Percentiles rank a stretch among this genome's conserved stretches.
Conservation (phyloP, 2,113 vertebrate species). For the Seriola aureovittata region DNA sequence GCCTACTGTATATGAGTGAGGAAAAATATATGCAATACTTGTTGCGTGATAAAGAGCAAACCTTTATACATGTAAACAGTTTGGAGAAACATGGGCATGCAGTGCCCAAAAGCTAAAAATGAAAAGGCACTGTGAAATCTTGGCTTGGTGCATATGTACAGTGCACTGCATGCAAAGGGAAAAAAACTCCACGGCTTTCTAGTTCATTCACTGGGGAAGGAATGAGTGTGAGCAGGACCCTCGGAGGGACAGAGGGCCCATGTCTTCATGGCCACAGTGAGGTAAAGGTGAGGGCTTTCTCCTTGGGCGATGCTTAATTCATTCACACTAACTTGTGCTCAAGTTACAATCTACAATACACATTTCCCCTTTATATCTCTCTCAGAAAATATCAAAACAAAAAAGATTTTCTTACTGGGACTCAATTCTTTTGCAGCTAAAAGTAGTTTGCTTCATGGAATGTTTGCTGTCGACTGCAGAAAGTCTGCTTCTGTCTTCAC, state of each 20-base stretch:
- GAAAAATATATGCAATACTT: conserved; percentile 1
- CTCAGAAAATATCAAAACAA: conserved; percentile 1
- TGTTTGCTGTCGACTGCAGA: conserved; percentile 50
- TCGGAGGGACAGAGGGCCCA: conserved; percentile 9
- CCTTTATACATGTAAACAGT: conserved; percentile 10
- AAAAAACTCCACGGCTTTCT: neutral
- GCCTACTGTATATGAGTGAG: neutral
- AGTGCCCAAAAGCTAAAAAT: conserved; percentile 37
- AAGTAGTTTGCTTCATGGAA: conserved; percentile 59
- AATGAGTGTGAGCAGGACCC: conserved; percentile 21
- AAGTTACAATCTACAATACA: neutral
- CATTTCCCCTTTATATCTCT: conserved; percentile 6
- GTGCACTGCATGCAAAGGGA: conserved; percentile 67
- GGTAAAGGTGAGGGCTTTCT: conserved; percentile 19
- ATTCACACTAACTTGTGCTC: conserved; percentile 35
- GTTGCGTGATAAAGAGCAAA: conserved; percentile 14
- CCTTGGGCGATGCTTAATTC: neutral
- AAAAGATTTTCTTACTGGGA: neutral
- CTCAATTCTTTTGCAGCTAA: neutral
- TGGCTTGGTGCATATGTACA: conserved; percentile 58
- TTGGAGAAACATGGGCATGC: conserved; percentile 13
- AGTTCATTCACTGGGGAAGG: conserved; percentile 4
- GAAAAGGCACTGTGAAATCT: conserved; percentile 77
- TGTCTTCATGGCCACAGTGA: conserved; percentile 31
- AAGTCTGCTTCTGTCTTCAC: conserved; percentile 5